phyloP scores from a whole-genome alignment of 2,888 invertebrate genomes.

The Bursaphelenchus okinawaensis region DNA sequence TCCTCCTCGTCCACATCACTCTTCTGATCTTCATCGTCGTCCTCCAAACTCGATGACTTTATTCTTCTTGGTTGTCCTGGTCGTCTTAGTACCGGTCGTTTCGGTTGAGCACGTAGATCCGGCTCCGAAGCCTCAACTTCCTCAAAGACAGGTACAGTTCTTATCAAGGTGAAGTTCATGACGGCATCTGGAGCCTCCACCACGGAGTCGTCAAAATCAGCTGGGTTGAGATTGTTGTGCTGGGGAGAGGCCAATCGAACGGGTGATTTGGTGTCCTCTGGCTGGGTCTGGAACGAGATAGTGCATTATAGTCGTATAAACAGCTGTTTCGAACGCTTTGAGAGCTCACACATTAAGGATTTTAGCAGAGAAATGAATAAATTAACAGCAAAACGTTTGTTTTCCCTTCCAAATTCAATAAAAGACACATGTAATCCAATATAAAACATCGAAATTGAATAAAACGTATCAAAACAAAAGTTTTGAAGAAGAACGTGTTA shows the following conservation, averaged over 20 bases:
- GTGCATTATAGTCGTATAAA: no score
- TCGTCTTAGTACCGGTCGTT: conserved; percentile 58
- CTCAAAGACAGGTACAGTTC: conserved; percentile 19
- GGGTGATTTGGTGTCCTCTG: background rate
- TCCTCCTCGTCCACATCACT: conserved; percentile 30
- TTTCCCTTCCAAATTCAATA: no score
- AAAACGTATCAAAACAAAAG: no score
- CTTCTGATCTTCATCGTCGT: conserved; percentile 8
- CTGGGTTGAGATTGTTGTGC: background rate
- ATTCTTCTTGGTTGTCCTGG: conserved; percentile 13
- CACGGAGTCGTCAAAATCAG: background rate
- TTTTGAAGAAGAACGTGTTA: no score
- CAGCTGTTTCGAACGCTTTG: no score
- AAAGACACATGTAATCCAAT: no score
- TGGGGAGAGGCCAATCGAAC: background rate
- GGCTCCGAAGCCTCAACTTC: conserved; percentile 55
- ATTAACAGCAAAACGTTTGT: no score
- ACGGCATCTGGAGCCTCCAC: background rate
- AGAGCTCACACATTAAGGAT: no score
- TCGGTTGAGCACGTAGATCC: conserved; percentile 59
- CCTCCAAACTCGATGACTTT: background rate
- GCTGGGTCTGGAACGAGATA: no score
- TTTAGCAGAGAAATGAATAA: no score
- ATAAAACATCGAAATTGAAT: no score
- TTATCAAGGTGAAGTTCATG: background rate